These are phyloP conservation scores for Uromys caudimaculatus DNA, from an alignment of 2,797 vertebrate species.

Conservation along the genomic window DNA sequence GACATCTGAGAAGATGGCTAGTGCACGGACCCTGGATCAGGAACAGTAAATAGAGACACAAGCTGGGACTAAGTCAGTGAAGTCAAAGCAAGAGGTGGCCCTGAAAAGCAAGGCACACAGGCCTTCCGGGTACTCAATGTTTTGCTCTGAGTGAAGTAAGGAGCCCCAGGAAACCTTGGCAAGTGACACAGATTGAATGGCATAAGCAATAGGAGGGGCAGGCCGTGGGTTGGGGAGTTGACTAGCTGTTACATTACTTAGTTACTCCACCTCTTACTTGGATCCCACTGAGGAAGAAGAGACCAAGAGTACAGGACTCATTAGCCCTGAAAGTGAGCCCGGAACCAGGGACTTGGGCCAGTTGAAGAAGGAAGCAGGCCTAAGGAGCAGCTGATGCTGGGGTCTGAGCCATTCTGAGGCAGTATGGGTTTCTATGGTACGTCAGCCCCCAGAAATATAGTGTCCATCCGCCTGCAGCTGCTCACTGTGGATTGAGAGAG, in stretches of 20 bases:
- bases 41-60: neutral
- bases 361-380: neutral
- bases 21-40: neutral
- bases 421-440: no score
- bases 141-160: neutral
- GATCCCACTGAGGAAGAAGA: neutral
- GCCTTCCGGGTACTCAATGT: rapidly evolving
- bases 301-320: no score
- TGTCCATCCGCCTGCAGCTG: rapidly evolving
- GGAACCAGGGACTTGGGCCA: neutral
- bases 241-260: neutral
- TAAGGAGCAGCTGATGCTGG: neutral
- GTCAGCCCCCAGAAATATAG: no score
- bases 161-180: neutral
- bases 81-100: neutral
- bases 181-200: neutral
- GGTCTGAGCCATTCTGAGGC: neutral
- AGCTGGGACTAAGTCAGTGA: neutral
- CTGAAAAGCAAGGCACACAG: no score
- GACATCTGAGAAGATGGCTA: neutral
- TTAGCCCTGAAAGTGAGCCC: neutral
- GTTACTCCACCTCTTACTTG: neutral
- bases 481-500: rapidly evolving
- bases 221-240: neutral
- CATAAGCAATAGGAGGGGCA: rapidly evolving